Evolutionary conservation across 2,797 vertebrate species (phyloP).

Genomic region (Gastrophryne carolinensis): DNA sequence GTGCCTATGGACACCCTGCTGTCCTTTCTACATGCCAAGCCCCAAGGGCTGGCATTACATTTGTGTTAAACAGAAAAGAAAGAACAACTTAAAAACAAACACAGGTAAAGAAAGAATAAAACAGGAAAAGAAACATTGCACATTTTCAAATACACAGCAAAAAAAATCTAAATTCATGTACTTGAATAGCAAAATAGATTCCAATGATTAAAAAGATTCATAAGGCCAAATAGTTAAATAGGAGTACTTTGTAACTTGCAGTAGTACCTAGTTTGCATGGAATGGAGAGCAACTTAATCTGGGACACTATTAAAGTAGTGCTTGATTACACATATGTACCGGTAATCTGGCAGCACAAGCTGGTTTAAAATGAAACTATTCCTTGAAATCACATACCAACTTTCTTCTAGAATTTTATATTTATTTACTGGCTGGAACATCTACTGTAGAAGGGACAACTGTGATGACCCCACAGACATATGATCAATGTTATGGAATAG

Average conservation of each 20-base stretch:
- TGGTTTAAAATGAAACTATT: too few species aligned
- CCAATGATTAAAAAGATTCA: not conserved
- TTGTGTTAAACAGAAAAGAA: not conserved
- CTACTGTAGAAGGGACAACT: too few species aligned
- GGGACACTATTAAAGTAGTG: too few species aligned
- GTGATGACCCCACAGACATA: too few species aligned
- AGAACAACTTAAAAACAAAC: not conserved
- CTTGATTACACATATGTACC: too few species aligned
- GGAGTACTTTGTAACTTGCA: constrained; percentile 72
- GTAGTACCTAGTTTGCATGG: constrained; percentile 81
- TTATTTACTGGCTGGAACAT: too few species aligned
- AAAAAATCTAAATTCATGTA: not conserved
- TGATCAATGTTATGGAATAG: too few species aligned
- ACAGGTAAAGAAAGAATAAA: not conserved
- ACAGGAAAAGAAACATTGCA: not conserved
- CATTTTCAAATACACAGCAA: not conserved
- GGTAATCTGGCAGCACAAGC: too few species aligned
- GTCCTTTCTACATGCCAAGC: constrained; percentile 42
- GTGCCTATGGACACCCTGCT: not conserved
- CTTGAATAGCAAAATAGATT: not conserved
- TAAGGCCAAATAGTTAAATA: too few species aligned
- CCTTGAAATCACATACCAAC: too few species aligned
- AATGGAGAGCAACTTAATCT: constrained; percentile 68
- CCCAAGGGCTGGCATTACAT: constrained; percentile 37
- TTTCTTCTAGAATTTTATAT: too few species aligned